A percentile compares a stretch with the other conserved stretches of the same genome.
Evolutionary conservation across 2,888 invertebrate species (phyloP).

Genomic region (Saturnia pavonia): DNA sequence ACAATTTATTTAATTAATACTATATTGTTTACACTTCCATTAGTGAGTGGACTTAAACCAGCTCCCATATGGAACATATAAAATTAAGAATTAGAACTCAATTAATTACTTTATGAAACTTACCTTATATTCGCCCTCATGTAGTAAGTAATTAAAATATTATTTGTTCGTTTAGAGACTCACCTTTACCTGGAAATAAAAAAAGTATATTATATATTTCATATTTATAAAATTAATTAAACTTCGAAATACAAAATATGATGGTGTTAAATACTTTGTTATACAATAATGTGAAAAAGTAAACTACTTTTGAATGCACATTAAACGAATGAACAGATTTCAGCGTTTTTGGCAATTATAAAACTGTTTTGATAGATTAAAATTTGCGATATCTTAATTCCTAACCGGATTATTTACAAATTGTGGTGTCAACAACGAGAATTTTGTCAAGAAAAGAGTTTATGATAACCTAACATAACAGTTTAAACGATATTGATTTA

Average conservation of each 20-base stretch:
- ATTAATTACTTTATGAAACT: background rate
- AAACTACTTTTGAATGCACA: background rate
- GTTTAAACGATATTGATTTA: background rate
- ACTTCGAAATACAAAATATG: background rate
- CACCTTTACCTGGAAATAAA: constrained; percentile 73
- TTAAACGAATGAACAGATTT: background rate
- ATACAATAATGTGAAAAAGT: background rate
- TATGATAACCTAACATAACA: background rate
- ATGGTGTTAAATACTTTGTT: background rate
- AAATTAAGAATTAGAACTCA: constrained; percentile 2
- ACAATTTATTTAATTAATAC: constrained; percentile 27
- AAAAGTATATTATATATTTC: background rate
- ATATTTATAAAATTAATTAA: background rate
- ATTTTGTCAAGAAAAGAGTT: too few relatives aligned
- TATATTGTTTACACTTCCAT: constrained; percentile 31
- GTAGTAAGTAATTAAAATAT: constrained; percentile 5
- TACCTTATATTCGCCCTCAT: background rate
- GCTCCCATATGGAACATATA: background rate
- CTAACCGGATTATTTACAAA: too few relatives aligned
- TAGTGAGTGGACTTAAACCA: constrained; percentile 26
- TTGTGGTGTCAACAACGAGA: too few relatives aligned
- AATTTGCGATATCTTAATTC: too few relatives aligned
- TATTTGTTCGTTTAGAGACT: constrained; percentile 35
- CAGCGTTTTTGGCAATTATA: background rate
- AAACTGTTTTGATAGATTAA: too few relatives aligned